Evolutionary conservation across 1,140 invertebrate species (phyloP).

Genomic region (Platorchestia sp.): DNA sequence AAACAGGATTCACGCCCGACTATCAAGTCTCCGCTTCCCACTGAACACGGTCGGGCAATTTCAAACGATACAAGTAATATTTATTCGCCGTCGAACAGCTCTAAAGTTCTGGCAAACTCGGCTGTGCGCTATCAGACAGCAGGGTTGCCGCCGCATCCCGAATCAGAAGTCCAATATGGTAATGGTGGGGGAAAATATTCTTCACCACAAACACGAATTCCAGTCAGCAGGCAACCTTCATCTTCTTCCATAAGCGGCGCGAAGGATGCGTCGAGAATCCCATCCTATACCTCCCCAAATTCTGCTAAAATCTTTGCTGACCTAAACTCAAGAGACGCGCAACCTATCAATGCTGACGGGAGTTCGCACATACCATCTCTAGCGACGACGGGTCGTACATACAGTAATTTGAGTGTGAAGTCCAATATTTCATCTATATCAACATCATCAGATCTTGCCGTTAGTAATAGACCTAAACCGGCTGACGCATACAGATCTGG

Average conservation of each 20-base stretch:
- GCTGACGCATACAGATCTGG: neutral
- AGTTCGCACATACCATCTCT: neutral
- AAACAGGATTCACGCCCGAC: conserved; percentile 48
- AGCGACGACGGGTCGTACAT: neutral
- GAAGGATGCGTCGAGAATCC: conserved; percentile 17
- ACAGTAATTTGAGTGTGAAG: conserved; percentile 1
- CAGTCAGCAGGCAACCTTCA: conserved; percentile 54
- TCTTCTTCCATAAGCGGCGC: conserved; percentile 32
- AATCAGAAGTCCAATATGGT: neutral
- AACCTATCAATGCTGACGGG: neutral
- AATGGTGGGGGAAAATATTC: neutral
- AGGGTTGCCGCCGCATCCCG: neutral
- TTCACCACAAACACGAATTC: neutral
- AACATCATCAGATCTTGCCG: neutral
- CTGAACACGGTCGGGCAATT: neutral
- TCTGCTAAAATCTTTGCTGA: neutral
- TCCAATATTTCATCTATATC: neutral
- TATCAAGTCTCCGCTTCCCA: conserved; percentile 58
- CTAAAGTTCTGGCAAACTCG: neutral
- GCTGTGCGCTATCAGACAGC: neutral
- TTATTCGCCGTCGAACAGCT: neutral
- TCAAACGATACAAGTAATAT: neutral
- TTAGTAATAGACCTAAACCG: neutral
- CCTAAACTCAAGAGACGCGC: neutral
- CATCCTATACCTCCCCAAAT: neutral